Base-by-base conservation (phyloP, 2,888 invertebrate genomes). In the Drosophila anomalata region DNA sequence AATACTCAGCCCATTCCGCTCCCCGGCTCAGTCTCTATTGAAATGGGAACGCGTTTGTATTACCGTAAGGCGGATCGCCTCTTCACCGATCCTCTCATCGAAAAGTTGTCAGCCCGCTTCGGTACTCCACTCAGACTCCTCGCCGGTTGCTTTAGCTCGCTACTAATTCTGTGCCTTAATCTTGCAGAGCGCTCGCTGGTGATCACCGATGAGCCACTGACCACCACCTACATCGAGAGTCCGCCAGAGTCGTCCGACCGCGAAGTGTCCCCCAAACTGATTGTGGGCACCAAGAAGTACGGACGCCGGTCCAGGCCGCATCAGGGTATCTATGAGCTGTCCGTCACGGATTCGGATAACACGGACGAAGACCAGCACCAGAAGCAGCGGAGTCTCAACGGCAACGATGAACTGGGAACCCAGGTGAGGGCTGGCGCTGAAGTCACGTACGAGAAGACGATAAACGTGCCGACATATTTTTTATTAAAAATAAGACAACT, bases 251-350 rank as follows among this genome's bases (percentile, higher is more conserved):
- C 94, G 6, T 94, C 95, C 0, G 95, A 94, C 73, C 93, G 95
- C 41, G 96, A 95, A 91, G 94, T 95, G 11, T 95, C 94, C 0
- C 96, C 96, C 3, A 95, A 95, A 88, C 94, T 94, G 76, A 94
- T 95, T 0, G 94, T 94, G 81, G 96, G 96, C 1, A 93, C 94
- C 24, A 96, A 96, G 89, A 95, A 95, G 89, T 96, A 96, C 91
- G 96, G 96, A 0, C 93, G 96, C 0, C 93, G 95, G 50, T 95
- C 95, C 2, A 93, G 95, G 42, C 95, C 95, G 0, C 93, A 93
- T n/a, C 85, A 81, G 31, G 81, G 78, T 4, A 62, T 85, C 14
- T 63, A 79, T 41, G 82, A 74, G 41, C 22, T 74, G 7, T 80
- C 84, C 0, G 73, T 83, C 0, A 86, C 88, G 74, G 91, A 92